A percentile compares a stretch with the other conserved stretches of the same genome.
Conservation (phyloP, 2,113 vertebrate genomes). For the Amphiprion ocellaris region DNA sequence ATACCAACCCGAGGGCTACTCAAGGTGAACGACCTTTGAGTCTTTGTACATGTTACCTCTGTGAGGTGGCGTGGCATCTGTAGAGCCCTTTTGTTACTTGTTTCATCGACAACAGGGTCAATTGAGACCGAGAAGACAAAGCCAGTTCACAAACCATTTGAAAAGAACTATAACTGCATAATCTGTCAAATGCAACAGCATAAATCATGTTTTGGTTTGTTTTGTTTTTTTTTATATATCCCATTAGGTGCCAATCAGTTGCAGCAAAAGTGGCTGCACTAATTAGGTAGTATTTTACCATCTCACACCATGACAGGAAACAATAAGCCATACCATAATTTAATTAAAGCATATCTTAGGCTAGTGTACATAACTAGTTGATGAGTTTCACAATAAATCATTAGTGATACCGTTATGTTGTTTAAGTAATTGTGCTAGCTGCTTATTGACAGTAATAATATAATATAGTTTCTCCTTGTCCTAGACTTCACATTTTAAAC, state of each 20-base stretch:
- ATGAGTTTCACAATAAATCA: no score
- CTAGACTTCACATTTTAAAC: no score
- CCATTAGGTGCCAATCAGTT: background rate
- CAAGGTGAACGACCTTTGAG: background rate
- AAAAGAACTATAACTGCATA: background rate
- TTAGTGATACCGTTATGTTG: no score
- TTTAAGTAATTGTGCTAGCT: no score
- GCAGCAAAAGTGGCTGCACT: background rate
- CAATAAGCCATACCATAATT: background rate
- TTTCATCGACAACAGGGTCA: background rate
- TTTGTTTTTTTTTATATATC: background rate
- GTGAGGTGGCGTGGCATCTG: background rate
- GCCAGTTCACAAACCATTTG: background rate
- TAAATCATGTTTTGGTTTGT: background rate
- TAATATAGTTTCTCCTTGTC: no score
- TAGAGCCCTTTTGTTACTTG: constrained; percentile 3
- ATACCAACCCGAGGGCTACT: background rate
- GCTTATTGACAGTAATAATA: no score
- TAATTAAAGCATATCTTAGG: no score
- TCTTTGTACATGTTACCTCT: constrained; percentile 1
- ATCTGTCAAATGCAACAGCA: background rate
- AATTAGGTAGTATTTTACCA: background rate
- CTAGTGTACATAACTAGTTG: no score
- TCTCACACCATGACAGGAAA: background rate
- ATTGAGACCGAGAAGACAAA: background rate